phyloP scores from a whole-genome alignment of 1,140 invertebrate genomes.

The Stegodyphus dumicola region DNA sequence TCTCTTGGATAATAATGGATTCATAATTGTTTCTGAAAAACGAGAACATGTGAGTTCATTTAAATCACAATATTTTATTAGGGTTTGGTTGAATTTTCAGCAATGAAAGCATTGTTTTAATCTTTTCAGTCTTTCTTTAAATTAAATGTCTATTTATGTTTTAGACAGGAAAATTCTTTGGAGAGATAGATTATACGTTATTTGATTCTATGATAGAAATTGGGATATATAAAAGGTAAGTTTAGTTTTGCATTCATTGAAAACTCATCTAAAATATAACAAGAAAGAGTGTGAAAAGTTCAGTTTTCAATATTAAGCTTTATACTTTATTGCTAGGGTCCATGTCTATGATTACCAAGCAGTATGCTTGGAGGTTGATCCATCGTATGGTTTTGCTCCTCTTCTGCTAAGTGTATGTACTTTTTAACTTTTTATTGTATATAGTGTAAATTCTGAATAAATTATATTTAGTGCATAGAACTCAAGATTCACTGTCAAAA shows the following conservation, averaged over 20 bases:
- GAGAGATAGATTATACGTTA: constrained; percentile 93
- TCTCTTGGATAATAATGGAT: constrained; percentile 92
- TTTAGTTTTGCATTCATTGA: background rate
- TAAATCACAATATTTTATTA: background rate
- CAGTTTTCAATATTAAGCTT: no score
- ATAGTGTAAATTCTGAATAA: background rate
- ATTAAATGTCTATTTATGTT: constrained; percentile 6
- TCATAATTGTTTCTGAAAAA: constrained; percentile 90
- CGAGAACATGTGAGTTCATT: constrained; percentile 63
- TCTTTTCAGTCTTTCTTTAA: background rate
- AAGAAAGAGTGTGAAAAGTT: background rate
- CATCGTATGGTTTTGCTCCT: constrained; percentile 67
- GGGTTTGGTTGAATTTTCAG: no score
- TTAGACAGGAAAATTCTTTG: constrained; percentile 77
- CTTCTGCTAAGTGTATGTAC: constrained; percentile 67
- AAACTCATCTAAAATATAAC: background rate
- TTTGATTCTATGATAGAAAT: constrained; percentile 93
- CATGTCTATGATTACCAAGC: constrained; percentile 90
- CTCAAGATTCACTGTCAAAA: no score
- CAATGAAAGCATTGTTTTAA: no score
- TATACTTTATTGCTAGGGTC: constrained; percentile 68
- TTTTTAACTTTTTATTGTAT: background rate
- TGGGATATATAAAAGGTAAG: constrained; percentile 83
- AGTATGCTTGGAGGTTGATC: constrained; percentile 79
- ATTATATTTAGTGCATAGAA: no score